Conservation (phyloP, 2,888 invertebrate genomes). For the Thelaira solivaga region DNA sequence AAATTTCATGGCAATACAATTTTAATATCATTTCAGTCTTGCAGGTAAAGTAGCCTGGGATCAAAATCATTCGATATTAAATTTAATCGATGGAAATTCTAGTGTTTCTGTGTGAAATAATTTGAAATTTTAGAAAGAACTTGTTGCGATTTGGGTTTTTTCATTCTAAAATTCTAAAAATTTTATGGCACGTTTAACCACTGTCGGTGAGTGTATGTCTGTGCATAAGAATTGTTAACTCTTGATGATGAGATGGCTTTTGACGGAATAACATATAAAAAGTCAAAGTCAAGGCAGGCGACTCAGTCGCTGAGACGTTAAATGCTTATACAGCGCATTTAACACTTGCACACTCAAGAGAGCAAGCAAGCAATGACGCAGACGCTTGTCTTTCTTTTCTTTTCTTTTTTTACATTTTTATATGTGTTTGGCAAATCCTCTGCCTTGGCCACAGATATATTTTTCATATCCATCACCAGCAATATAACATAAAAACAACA, state of each 20-base stretch:
- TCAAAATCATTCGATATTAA: too few species aligned
- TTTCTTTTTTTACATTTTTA: neutral
- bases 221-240: constrained; percentile 29
- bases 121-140: too few species aligned
- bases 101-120: too few species aligned
- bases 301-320: constrained; percentile 39
- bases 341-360: neutral
- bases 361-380: constrained; percentile 23
- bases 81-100: too few species aligned
- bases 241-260: constrained; percentile 54
- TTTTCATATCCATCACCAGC: constrained; percentile 48
- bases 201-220: constrained; percentile 26
- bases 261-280: constrained; percentile 55
- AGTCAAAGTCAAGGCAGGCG: constrained; percentile 61
- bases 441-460: constrained; percentile 48
- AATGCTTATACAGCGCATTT: constrained; percentile 27
- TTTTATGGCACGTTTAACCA: constrained; percentile 32
- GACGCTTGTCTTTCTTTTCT: constrained; percentile 14
- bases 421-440: constrained; percentile 49
- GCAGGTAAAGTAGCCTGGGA: too few species aligned
- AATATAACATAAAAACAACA: neutral
- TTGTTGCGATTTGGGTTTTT: neutral
- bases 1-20: too few species aligned
- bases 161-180: neutral
- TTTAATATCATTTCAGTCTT: too few species aligned